These are phyloP conservation scores for Scaptodrosophila lebanonensis DNA, from an alignment of 1,140 invertebrate genomes.

Conservation along the genomic window DNA sequence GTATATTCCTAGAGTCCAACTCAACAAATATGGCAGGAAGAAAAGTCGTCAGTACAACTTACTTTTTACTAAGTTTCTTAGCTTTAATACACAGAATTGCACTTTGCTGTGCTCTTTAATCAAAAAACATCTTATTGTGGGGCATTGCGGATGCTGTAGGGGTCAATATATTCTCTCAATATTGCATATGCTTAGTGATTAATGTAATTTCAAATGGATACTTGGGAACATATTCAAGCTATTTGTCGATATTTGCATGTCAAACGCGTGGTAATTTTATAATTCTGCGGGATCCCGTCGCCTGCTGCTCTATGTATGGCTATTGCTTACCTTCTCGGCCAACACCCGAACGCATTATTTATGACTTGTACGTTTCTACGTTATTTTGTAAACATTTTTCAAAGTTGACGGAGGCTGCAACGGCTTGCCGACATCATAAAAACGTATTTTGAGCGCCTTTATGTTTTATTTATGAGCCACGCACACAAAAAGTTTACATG, in stretches of 20 bases:
- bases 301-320: not conserved
- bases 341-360: slow-evolving; percentile 59
- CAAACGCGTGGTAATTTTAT: slow-evolving; percentile 68
- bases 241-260: slow-evolving; percentile 71
- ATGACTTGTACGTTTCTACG: slow-evolving; percentile 70
- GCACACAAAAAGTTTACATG: slow-evolving; percentile 43
- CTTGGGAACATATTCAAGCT: too few species aligned
- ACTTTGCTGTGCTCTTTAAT: too few species aligned
- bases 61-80: too few species aligned
- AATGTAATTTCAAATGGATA: too few species aligned
- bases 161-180: too few species aligned
- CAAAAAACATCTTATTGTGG: too few species aligned
- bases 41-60: too few species aligned
- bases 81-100: too few species aligned
- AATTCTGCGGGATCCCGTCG: slow-evolving; percentile 55
- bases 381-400: slow-evolving; percentile 74
- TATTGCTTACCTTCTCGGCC: not conserved
- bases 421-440: slow-evolving; percentile 44
- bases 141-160: too few species aligned
- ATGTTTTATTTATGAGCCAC: slow-evolving; percentile 71
- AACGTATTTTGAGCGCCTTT: slow-evolving; percentile 48
- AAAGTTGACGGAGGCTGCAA: slow-evolving; percentile 40
- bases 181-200: too few species aligned
- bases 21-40: too few species aligned
- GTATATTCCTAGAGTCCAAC: too few species aligned